Evolutionary conservation across 2,888 invertebrate species (phyloP), one percentile per base, ranked within the genome.

Genomic region (Eupithecia subfuscata): DNA sequence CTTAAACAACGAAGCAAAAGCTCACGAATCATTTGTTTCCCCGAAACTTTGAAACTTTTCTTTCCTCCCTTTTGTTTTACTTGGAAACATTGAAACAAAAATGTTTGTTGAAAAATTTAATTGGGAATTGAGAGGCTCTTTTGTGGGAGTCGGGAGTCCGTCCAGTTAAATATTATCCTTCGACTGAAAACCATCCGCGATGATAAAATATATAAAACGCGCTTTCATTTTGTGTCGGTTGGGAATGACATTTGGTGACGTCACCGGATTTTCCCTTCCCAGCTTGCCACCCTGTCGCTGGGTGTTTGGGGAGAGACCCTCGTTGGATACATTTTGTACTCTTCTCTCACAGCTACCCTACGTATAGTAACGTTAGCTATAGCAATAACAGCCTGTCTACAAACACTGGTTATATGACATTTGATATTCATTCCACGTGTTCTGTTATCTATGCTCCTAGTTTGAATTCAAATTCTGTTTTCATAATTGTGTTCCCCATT

Each of bases 171-270:
- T 82, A 83, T 82, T 85, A 83, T 86, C 84, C 84, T 87, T 87
- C 87, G 85, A 84, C 81, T 85, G 84, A 85, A 88, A 88, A 86
- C 86, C 86, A 85, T 85, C 84, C 80, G 81, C 82, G 86, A 89
- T 60, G 5, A 6, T 90, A 88, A 86, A 89, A 85, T 87, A 88
- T 89, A 88, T 89, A 88, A 89, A 89, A 88, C 87, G 86, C 87
- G 87, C 86, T 88, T 90, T 87, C 88, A 88, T 90, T 89, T 86
- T 82, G 86, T 81, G 80, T 81, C 82, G 84, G 85, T 86, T 90
- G 90, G 83, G 82, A 84, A 84, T 89, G 90, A 90, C 90, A 88
- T 85, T 82, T 78, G 80, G 86, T 90, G 87, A 88, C 88, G 88
- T 88, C 87, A 88, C 85, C 75, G 82, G 82, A 79, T 81, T 76